Conservation (phyloP, 1,140 invertebrate species). For the Ephestia elutella region DNA sequence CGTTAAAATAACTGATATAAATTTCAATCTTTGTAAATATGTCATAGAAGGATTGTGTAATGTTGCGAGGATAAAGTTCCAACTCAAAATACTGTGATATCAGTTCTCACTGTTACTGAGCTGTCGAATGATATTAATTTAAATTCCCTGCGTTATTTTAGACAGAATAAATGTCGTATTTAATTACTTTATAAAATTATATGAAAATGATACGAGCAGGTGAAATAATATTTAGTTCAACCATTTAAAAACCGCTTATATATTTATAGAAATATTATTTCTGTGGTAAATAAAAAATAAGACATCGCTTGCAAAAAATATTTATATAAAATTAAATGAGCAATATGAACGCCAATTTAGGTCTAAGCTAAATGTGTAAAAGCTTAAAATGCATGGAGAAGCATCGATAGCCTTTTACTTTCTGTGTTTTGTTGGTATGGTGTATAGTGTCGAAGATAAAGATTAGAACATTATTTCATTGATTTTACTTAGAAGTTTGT, state of each 20-base stretch:
- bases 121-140: slow-evolving; percentile 12
- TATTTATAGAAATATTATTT: not conserved
- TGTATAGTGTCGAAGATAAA: slow-evolving; percentile 25
- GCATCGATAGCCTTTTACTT: slow-evolving; percentile 28
- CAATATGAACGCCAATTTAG: slow-evolving; percentile 69
- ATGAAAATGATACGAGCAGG: too few species aligned
- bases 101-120: slow-evolving; percentile 50
- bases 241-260: too few species aligned
- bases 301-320: not conserved
- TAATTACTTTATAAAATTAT: too few species aligned
- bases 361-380: slow-evolving; percentile 42
- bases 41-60: slow-evolving; percentile 23
- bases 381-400: slow-evolving; percentile 38
- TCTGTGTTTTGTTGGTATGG: slow-evolving; percentile 26
- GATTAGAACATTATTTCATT: slow-evolving; percentile 28
- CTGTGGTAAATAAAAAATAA: not conserved
- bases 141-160: too few species aligned
- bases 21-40: slow-evolving; percentile 50
- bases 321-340: slow-evolving; percentile 24
- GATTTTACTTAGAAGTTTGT: slow-evolving; percentile 25
- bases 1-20: slow-evolving; percentile 9
- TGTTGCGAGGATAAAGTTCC: slow-evolving; percentile 38
- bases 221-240: too few species aligned
- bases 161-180: too few species aligned
- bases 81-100: slow-evolving; percentile 71